Evolutionary conservation across 2,888 invertebrate genomes (phyloP).

Genomic region (Teleogryllus oceanicus): DNA sequence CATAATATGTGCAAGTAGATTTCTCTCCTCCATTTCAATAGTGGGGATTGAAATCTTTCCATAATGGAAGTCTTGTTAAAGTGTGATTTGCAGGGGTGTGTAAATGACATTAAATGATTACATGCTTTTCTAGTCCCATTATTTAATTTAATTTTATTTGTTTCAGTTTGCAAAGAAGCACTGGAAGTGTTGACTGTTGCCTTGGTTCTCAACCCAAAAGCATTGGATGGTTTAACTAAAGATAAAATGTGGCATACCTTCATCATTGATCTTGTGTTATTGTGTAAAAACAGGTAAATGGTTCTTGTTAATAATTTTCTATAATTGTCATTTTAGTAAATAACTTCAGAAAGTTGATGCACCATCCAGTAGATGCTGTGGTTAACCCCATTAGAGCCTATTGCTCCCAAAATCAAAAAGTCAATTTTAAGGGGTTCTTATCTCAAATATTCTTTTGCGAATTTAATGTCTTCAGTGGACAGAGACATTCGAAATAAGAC

Average conservation of each 20-base stretch:
- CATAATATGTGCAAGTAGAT: too few species aligned
- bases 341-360: slow-evolving; percentile 11
- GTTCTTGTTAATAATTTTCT: not conserved
- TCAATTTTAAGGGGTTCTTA: too few species aligned
- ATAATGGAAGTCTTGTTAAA: too few species aligned
- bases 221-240: slow-evolving; percentile 74
- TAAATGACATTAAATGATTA: too few species aligned
- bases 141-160: not conserved
- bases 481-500: too few species aligned
- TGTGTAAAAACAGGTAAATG: slow-evolving; percentile 54
- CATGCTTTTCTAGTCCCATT: too few species aligned
- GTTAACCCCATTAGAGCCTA: not conserved
- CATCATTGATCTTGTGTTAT: slow-evolving; percentile 80
- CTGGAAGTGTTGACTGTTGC: slow-evolving; percentile 88
- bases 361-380: not conserved
- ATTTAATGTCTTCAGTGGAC: too few species aligned
- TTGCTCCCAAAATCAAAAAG: too few species aligned
- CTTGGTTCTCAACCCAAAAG: slow-evolving; percentile 83
- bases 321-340: not conserved
- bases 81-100: too few species aligned
- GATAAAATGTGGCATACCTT: slow-evolving; percentile 86
- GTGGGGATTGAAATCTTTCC: too few species aligned
- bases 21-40: too few species aligned
- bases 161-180: slow-evolving; percentile 80
- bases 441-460: too few species aligned